Percentiles rank a stretch among this genome's conserved stretches.
Evolutionary conservation across 2,797 vertebrate genomes (phyloP).

Genomic region (Phoebastria nigripes): DNA sequence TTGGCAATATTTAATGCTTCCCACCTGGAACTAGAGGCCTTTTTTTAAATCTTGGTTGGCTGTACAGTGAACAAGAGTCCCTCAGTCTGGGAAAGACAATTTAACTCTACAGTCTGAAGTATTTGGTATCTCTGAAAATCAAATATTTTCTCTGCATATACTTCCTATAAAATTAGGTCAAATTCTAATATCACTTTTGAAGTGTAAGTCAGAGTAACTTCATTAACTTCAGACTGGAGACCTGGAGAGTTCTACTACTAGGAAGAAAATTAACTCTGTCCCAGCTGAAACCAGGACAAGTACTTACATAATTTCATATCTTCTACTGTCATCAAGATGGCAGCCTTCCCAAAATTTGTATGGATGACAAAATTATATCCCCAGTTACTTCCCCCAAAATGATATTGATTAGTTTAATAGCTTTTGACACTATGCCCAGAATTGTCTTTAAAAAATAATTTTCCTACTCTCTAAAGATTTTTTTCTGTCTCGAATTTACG

Average conservation of each 20-base stretch:
- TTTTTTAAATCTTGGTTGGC: background rate
- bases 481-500: constrained; percentile 11
- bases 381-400: background rate
- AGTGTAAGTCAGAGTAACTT: background rate
- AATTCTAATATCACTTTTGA: background rate
- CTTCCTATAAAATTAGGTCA: background rate
- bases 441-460: constrained; percentile 40
- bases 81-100: background rate
- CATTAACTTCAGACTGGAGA: background rate
- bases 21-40: fast-evolving
- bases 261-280: too few species aligned
- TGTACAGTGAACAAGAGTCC: background rate
- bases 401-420: constrained; percentile 30
- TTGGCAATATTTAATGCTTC: background rate
- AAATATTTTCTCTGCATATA: background rate
- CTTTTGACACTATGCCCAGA: background rate
- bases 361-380: background rate
- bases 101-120: background rate
- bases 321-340: background rate
- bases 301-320: background rate
- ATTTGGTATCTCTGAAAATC: background rate
- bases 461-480: background rate
- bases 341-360: background rate
- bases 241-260: background rate
- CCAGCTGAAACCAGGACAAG: too few species aligned